Percentiles rank a stretch among this genome's conserved stretches.
Evolutionary conservation across 1,140 invertebrate genomes (phyloP).

Genomic region (Uloborus diversus): DNA sequence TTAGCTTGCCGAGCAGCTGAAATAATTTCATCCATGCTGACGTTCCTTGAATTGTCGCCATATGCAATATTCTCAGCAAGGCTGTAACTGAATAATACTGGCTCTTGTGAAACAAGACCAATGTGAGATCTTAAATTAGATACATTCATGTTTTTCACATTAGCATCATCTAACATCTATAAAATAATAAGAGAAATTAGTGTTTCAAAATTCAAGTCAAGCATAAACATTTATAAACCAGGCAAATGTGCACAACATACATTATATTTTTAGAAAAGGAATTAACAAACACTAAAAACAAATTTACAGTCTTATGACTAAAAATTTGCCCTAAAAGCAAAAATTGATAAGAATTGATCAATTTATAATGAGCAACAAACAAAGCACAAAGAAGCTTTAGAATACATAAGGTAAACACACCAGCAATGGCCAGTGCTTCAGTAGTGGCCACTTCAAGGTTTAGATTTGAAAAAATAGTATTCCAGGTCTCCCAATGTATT

Average conservation of each 20-base stretch:
- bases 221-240: too few relatives aligned
- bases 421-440: too few relatives aligned
- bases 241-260: too few relatives aligned
- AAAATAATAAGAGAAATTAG: neutral
- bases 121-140: conserved; percentile 67
- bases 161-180: conserved; percentile 71
- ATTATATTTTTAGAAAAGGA: too few relatives aligned
- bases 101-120: conserved; percentile 74
- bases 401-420: too few relatives aligned
- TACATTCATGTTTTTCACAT: conserved; percentile 77
- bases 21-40: conserved; percentile 66
- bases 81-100: conserved; percentile 69
- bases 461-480: too few relatives aligned
- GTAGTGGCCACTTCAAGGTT: too few relatives aligned
- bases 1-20: conserved; percentile 76
- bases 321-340: too few relatives aligned
- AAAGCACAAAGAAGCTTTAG: neutral
- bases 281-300: too few relatives aligned
- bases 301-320: too few relatives aligned
- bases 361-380: neutral
- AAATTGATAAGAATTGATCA: neutral
- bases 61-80: conserved; percentile 70
- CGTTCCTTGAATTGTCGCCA: conserved; percentile 61
- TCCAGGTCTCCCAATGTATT: too few relatives aligned
- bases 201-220: too few relatives aligned